Evolutionary conservation across 2,113 vertebrate species (phyloP), one percentile per base, ranked within the genome.

Genomic region (Coryphaenoides rupestris): DNA sequence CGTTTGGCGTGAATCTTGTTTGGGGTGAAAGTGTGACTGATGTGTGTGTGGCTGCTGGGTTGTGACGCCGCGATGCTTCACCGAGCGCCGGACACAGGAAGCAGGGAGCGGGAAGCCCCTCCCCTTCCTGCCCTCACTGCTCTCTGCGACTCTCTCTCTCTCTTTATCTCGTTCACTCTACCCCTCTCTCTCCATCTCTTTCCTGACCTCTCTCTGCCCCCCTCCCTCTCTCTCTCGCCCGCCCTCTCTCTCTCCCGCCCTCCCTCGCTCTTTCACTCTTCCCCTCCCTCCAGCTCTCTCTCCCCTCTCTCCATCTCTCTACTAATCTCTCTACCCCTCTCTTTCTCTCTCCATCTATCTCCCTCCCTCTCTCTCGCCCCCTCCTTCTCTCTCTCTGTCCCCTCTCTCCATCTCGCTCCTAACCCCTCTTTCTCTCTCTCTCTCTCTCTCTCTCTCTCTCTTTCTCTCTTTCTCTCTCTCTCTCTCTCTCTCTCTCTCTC

Each of bases 1-100:
- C 80, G 72, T 68, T 67, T 70, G 69, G 72, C 60, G 26, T 79
- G 45, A 28, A 58, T 73, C 77, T 72, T 79, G 66, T 84, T 72
- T n/a, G 33, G 54, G 50, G 24, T 72, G 56, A 3, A 24, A 16
- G 64, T 58, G 62, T 69, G 47, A 21, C 21, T 59, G 65, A 49
- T n/a, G 21, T 66, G 40, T 10, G 50, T 40, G 33, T 40, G 9
- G 33, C n/a, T n/a, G 33, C 33, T 40, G 6, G 9, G 5, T 40
- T 7, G 33, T 12, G 13, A 40, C 13, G 33, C 33, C 13, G 33
- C 13, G 33, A 40, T 21, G 66, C n/a, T 55, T 10, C 3, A 66
- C 63, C 63, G 60, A 73, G 65, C 68, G 28, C 63, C 60, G 66
- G 70, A 78, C 56, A 60, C 61, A 65, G 72, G 52, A 55, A 28